Evolutionary conservation across 2,797 vertebrate genomes (phyloP).

Genomic region (Falco peregrinus): DNA sequence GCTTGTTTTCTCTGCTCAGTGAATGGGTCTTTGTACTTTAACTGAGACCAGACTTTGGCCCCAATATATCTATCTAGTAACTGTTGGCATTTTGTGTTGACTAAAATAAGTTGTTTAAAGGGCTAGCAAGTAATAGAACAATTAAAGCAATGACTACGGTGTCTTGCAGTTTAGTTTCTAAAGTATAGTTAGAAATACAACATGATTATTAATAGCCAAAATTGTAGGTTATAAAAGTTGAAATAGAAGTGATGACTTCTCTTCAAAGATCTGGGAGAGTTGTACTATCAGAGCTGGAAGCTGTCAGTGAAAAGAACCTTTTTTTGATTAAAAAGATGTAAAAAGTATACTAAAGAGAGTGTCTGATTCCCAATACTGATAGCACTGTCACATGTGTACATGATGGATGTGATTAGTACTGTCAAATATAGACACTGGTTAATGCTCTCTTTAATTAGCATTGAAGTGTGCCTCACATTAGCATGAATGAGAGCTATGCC

Average conservation of each 20-base stretch:
- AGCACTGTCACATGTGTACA: constrained; percentile 20
- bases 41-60: neutral
- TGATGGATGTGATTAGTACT: constrained; percentile 43
- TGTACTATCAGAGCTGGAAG: neutral
- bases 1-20: neutral
- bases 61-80: neutral
- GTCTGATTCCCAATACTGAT: constrained; percentile 26
- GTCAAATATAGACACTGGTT: constrained; percentile 47
- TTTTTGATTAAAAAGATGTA: neutral
- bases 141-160: neutral
- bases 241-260: neutral
- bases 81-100: neutral
- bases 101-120: neutral
- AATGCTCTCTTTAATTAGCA: constrained; percentile 44
- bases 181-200: neutral
- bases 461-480: constrained; percentile 1
- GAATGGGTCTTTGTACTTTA: neutral
- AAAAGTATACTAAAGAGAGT: constrained; percentile 12
- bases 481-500: neutral
- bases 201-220: neutral
- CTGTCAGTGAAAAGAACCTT: neutral
- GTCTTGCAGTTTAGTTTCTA: neutral
- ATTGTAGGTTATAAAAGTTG: neutral
- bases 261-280: neutral
- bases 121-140: neutral